These are phyloP conservation scores for Drosophila mojavensis DNA, from an alignment of 1,140 invertebrate species.

Conservation along the genomic window DNA sequence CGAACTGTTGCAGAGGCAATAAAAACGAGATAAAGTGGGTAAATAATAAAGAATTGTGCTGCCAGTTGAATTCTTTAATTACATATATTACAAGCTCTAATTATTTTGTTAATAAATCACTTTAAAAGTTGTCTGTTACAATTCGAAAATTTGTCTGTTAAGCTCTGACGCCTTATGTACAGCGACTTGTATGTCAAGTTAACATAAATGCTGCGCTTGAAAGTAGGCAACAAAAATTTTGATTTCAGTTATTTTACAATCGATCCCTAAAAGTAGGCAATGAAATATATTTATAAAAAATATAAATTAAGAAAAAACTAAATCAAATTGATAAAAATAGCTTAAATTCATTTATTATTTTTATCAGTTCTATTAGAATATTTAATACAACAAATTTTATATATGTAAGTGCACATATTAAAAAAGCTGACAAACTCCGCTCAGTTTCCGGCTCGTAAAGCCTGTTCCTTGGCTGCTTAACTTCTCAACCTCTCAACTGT, in stretches of 20 bases:
- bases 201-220: neutral
- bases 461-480: neutral
- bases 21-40: neutral
- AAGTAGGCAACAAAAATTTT: conserved; percentile 21
- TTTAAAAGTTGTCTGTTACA: neutral
- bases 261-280: neutral
- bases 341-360: no score
- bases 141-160: neutral
- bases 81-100: neutral
- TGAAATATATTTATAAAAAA: no score
- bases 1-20: neutral
- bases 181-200: neutral
- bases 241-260: neutral
- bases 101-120: no score
- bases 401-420: no score
- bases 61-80: neutral
- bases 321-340: no score
- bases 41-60: neutral
- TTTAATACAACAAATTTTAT: no score
- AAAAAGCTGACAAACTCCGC: no score
- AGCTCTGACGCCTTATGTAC: neutral
- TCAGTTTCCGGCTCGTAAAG: neutral
- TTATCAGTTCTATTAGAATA: no score
- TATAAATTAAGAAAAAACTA: no score
- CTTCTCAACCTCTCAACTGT: neutral